Evolutionary conservation across 2,113 vertebrate species (phyloP), one percentile per base, ranked within the genome.

Genomic region (Hippocampus barbouri): DNA sequence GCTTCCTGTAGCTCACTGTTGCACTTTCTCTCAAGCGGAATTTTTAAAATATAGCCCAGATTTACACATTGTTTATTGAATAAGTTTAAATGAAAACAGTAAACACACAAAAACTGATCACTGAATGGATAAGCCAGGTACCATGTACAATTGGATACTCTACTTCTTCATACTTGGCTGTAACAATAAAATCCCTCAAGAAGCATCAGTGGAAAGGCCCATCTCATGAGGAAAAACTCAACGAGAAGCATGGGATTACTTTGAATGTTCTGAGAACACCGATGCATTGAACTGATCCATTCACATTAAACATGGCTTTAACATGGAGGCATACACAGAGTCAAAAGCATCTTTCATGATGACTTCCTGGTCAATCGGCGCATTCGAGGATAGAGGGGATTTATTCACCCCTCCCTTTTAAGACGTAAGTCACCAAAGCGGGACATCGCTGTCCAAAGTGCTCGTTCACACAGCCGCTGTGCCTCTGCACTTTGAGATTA

Each of bases 181-280:
- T n/a, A 23, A 10, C n/a, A 11, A 56, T n/a, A 8, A 9, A 11
- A 51, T 57, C 56, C 56, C 41, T 41, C 53, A 47, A 66, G 16
- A 47, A 41, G 21, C 51, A 8, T 41, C 68, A 53, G 18, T 59
- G 59, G 23, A 51, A 69, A 71, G 51, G 64, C 57, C 1, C 41
- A 47, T 53, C 53, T 76, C 70, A 77, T 85, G 30, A 57, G 64
- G 71, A 85, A 74, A 83, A 79, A 78, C 72, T 41, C n/a, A 25
- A 27, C 1, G 5, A 57, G 1, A 57, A 57, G n/a, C 56, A 57
- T 6, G 51, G 6, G 11, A 18, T 63, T 68, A 47, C 62, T 62
- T 61, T 69, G 12, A 60, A 61, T 66, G 51, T 66, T 73, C 25
- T 54, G 47, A 75, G 25, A 64, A n/a, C 10, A 23, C 20, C 25